Base-by-base conservation (phyloP, 2,888 invertebrate genomes). In the Oasisia sp. region DNA sequence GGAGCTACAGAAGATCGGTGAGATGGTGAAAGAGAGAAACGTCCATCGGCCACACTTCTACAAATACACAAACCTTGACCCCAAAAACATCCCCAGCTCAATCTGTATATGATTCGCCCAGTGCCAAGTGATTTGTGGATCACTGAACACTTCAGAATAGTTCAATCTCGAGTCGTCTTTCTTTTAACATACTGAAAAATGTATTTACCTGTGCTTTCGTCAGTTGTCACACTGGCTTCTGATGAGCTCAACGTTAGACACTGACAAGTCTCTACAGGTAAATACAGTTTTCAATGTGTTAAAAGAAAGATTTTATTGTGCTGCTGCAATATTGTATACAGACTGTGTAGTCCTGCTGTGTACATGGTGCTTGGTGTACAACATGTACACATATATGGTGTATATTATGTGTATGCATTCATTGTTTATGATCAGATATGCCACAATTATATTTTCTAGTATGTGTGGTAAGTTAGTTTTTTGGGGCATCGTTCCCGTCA, bases 31-130 rank as follows among this genome's bases (percentile, higher is more conserved):
- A 92, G 94, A 95, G 90, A 94, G 96, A 91, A 96, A 96, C 93
- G 93, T 95, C 91, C 92, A 92, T 19, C 92, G 96, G 91, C 94
- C 95, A 58, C 94, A 94, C 32, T 94, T 94, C 32, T 94, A 95
- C n/a, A 94, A 95, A 93, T 96, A 96, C 93, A 94, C 95, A 5
- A 96, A 95, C 93, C 95, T 97, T 92, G 96, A 96, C 94, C 97
- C 97, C 19, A 95, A 95, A 19, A 95, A 95, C 91, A 95, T 97
- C 11, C 96, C 97, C 11, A 97, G 96, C 94, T 96, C 96, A 91
- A 96, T 97, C 94, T 96, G 96, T 93, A 96, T 94, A 38, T 94
- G 93, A 50, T 9, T 50, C 50, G 14, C 50, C 50, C 50, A 0
- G 91, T 74, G 74, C 27, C 74, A 74, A 74, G 74, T 74, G 74